Evolutionary conservation across 2,888 invertebrate species (phyloP), one percentile per base, ranked within the genome.

Genomic region (Dioctria rufipes): DNA sequence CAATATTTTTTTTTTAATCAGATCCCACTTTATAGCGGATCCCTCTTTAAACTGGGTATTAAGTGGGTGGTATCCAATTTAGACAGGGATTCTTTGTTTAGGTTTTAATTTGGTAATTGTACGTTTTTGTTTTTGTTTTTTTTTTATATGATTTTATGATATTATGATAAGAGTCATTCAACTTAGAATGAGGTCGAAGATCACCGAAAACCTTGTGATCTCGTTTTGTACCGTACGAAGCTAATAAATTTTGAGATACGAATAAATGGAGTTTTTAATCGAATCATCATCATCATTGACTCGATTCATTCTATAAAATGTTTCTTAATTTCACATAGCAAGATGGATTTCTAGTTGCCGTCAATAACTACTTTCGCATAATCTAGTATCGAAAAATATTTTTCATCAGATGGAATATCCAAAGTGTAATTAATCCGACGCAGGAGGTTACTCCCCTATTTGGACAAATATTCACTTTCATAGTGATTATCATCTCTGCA

Each of bases 161-260:
- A n/a, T 71, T 81, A 69, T 80, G 80, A 71, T 82, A 82, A 82
- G 78, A 73, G 78, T 82, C 82, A 82, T 71, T 82, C 71, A 60
- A 13, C 25, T 67, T 37, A 51, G 49, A 58, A 25, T 43, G 40
- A 63, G 25, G 39, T 66, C 37, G 65, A 39, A 40, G 65, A 40
- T 65, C 65, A 65, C 42, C 42, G 8, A 43, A 66, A 43, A 37
- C 66, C n/a, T 42, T 66, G 63, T 63, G 43, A 66, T 66, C 66
- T 43, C 42, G 66, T 66, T 66, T 66, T 66, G 54, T 61, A 77
- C 61, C 5, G 9, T 42, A 39, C 37, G 25, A 67, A 69, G 58
- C 11, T 5, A 66, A 78, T 66, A 66, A 78, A 66, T 78, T 78
- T 69, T 79, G 69, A 58, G 79, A 67, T 69, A 79, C 79, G 69